Base-by-base conservation (phyloP, 1,140 invertebrate genomes). In the Elymnias hypermnestra region DNA sequence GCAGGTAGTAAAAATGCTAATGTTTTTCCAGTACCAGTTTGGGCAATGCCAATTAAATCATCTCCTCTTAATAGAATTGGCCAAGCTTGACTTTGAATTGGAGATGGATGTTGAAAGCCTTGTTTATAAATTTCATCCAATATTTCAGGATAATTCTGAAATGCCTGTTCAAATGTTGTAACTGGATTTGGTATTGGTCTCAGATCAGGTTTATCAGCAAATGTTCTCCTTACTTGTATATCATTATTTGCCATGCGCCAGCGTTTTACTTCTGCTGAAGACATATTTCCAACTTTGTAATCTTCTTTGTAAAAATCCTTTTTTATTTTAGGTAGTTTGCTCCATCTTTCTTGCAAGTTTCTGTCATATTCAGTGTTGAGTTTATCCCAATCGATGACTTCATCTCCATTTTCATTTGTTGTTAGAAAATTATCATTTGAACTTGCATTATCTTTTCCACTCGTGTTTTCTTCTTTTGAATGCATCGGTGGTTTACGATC, bases 41-140 rank as follows among this genome's bases (percentile, higher is more conserved):
- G 96, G 0, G 97, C 96, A 49, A 98, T 97, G 8, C 96, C 96
- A 81, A 97, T 97, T 60, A 97, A 81, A 83, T 97, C 96, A 63
- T 92, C 89, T 0, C 96, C 96, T 62, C 91, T 91, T 3, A 98
- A 69, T 0, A 97, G 81, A 52, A 97, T 88, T 8, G 96, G 96
- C 96, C 96, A 98, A 0, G 94, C 92, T 83, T 97, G 96, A 53
- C 90, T 88, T 64, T 95, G 97, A 72, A 99, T 98, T 1, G 97
- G 97, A 7, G 95, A 95, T 1, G 97, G 97, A 48, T 88, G 87
- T 39, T 86, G 74, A 81, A 98, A 98, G 0, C 91, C 92, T 72
- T 95, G 92, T 45, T 94, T 93, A 25, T 89, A 72, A 38, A 98
- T 96, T 83, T 96, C 92, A 6, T 88, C 86, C 13, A 96, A 63